phyloP scores from a whole-genome alignment of 2,797 vertebrate genomes.

The Sebastes glaucus region DNA sequence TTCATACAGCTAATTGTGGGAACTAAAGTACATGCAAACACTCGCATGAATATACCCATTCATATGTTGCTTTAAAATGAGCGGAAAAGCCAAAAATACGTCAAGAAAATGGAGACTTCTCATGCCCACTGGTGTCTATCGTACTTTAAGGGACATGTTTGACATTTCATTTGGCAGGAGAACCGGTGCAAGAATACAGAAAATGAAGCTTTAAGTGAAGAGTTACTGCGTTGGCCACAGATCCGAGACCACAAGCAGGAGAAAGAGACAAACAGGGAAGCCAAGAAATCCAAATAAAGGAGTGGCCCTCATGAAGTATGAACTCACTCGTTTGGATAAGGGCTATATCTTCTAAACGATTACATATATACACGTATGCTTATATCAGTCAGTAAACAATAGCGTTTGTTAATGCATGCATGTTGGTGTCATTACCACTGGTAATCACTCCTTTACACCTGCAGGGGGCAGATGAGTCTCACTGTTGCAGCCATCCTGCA shows the following conservation, averaged over 20 bases:
- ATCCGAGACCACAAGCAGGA: conserved; percentile 1
- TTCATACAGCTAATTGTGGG: conserved; percentile 20
- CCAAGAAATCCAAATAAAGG: background rate
- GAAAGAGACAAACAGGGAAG: background rate
- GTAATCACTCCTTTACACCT: conserved; percentile 5
- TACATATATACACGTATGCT: background rate
- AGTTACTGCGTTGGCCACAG: conserved; percentile 28
- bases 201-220: conserved; percentile 1
- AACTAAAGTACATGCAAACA: background rate
- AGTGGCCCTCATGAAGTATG: background rate
- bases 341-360: background rate
- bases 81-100: background rate
- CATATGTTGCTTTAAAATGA: background rate
- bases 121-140: background rate
- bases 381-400: background rate
- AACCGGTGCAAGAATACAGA: background rate
- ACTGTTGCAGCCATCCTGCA: background rate
- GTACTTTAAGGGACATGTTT: background rate
- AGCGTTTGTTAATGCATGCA: too few relatives aligned
- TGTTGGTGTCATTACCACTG: background rate
- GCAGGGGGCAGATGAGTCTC: conserved; percentile 53
- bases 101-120: background rate
- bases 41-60: background rate
- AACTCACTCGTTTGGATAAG: background rate
- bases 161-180: conserved; percentile 11